Conservation (phyloP, 2,888 invertebrate species). For the Ceraclea dissimilis region DNA sequence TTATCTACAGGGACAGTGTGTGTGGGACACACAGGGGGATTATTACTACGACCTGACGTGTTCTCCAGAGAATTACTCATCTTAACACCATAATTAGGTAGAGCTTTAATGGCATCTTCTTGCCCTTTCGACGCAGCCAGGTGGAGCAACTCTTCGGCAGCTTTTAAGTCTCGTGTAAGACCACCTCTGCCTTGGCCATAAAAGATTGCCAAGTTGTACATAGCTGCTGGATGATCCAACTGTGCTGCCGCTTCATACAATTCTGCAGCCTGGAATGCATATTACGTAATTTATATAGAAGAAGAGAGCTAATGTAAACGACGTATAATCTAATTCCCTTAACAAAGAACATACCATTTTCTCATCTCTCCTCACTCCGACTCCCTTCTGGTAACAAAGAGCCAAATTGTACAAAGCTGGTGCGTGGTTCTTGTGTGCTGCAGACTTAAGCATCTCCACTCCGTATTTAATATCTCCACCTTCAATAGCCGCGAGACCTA, state of each 20-base stretch:
- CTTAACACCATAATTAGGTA: not conserved
- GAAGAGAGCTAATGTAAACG: too few species aligned
- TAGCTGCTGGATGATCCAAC: slow-evolving; percentile 55
- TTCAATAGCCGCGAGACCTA: slow-evolving; percentile 53
- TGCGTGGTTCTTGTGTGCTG: slow-evolving; percentile 51
- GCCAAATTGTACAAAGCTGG: slow-evolving; percentile 62
- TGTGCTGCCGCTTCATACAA: slow-evolving; percentile 57
- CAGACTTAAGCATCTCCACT: slow-evolving; percentile 50
- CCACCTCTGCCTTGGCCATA: slow-evolving; percentile 60
- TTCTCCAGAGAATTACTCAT: too few species aligned
- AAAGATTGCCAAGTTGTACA: slow-evolving; percentile 63
- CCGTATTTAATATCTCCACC: slow-evolving; percentile 48
- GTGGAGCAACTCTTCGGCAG: slow-evolving; percentile 46
- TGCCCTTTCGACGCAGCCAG: slow-evolving; percentile 54
- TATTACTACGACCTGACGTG: too few species aligned
- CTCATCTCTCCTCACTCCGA: slow-evolving; percentile 53
- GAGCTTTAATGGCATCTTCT: slow-evolving; percentile 47
- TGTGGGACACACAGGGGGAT: too few species aligned
- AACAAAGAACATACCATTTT: slow-evolving; percentile 46
- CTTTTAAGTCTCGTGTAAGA: slow-evolving; percentile 41
- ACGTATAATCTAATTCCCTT: too few species aligned
- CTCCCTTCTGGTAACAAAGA: slow-evolving; percentile 60
- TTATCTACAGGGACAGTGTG: too few species aligned
- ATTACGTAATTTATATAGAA: too few species aligned
- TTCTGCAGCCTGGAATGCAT: slow-evolving; percentile 52